phyloP scores from a whole-genome alignment of 2,797 vertebrate genomes.

The Morelia viridis region DNA sequence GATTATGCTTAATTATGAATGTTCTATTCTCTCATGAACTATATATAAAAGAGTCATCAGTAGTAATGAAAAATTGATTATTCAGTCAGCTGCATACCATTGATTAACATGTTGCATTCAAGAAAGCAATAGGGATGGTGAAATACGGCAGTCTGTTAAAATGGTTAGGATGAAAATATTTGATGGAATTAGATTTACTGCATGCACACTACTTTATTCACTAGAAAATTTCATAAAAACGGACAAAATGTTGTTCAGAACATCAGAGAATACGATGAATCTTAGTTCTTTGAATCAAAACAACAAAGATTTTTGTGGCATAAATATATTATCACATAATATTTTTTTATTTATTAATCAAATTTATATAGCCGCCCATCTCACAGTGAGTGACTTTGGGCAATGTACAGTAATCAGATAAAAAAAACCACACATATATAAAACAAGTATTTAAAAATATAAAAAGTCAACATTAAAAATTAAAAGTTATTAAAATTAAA shows the following conservation, averaged over 20 bases:
- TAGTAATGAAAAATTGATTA: constrained; percentile 36
- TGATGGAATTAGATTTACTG: not conserved
- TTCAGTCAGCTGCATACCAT: constrained; percentile 20
- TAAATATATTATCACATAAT: not conserved
- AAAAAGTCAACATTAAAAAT: too few relatives aligned
- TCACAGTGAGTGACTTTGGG: too few relatives aligned
- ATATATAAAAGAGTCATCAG: constrained; percentile 28
- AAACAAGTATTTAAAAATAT: too few relatives aligned
- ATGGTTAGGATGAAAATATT: constrained; percentile 5
- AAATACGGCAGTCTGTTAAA: constrained; percentile 5
- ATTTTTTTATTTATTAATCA: too few relatives aligned
- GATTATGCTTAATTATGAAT: constrained; percentile 35
- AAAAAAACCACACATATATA: too few relatives aligned
- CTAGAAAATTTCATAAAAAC: not conserved
- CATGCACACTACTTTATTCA: not conserved
- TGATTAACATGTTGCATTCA: constrained; percentile 23
- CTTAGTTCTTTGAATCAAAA: not conserved
- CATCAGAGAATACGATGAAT: not conserved
- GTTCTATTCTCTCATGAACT: constrained; percentile 19
- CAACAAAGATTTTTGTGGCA: not conserved
- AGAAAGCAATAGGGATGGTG: not conserved
- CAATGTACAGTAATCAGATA: too few relatives aligned
- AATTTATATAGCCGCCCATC: too few relatives aligned
- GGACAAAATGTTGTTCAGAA: not conserved
- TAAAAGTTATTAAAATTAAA: too few relatives aligned